Conservation (phyloP, 2,797 vertebrate species). For the Pantherophis alleghaniensis region DNA sequence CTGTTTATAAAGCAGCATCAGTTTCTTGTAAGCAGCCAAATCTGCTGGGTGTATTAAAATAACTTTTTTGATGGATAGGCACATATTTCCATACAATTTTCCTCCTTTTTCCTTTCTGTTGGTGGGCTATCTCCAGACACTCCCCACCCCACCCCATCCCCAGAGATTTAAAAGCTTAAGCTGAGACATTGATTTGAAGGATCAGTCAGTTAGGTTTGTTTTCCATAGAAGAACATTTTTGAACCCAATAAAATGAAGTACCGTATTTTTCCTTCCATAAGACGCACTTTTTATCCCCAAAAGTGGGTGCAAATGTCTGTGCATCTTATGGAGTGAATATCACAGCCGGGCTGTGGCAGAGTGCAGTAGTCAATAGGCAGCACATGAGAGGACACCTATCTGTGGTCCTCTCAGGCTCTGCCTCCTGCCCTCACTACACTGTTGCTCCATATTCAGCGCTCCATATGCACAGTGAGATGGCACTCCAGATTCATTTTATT, state of each 20-base stretch:
- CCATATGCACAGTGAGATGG: too few species aligned
- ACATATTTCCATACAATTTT: neutral
- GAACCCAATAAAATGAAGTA: neutral
- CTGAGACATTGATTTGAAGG: neutral
- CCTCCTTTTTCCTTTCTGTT: neutral
- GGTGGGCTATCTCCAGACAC: neutral
- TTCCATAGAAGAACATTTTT: neutral
- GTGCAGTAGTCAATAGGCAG: too few species aligned
- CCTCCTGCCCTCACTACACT: too few species aligned
- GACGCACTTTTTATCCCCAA: too few species aligned
- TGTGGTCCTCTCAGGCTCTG: too few species aligned
- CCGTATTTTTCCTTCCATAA: too few species aligned
- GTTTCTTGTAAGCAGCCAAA: neutral
- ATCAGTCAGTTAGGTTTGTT: neutral
- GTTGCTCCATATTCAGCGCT: too few species aligned
- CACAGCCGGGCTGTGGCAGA: too few species aligned
- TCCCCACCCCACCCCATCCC: neutral
- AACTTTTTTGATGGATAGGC: neutral
- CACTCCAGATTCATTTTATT: too few species aligned
- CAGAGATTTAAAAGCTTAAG: neutral
- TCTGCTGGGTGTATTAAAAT: neutral
- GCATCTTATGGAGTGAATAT: too few species aligned
- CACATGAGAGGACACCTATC: too few species aligned
- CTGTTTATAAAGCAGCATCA: neutral
- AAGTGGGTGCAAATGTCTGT: too few species aligned